Evolutionary conservation across 1,140 invertebrate genomes (phyloP), one percentile per base, ranked within the genome.

Genomic region (Drosophila pandora): DNA sequence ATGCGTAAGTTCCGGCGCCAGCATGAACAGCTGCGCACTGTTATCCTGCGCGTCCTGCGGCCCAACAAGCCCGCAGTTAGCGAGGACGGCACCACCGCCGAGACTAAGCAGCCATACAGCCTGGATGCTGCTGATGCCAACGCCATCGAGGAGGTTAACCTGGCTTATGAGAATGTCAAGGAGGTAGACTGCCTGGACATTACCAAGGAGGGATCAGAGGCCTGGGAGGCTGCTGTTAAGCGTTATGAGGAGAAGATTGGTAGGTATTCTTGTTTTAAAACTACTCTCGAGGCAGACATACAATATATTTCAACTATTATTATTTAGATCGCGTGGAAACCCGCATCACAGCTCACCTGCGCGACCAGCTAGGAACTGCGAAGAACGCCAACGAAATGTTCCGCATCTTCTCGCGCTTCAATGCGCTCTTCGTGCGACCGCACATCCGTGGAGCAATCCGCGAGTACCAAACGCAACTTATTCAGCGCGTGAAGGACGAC

Each of bases 331-430:
- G 97, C 53, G 98, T 99, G 0, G 99, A 99, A 93, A 97, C 98
- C 2, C 94, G 98, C 54, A 99, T 99, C 60, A 99, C 98, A 2
- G 97, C 98, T 0, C 96, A 98, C 92, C 93, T 99, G 0, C 94
- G 99, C 54, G 98, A 99, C 92, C 98, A 99, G 91, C 93, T 99
- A 1, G 98, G 98, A 30, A 98, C 97, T 3, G 98, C 99, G 0
- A 99, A 99, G 92, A 99, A 99, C 93, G 98, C 99, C 13, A 99
- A 99, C 92, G 99, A 99, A 93, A 99, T 99, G 99, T 99, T 99
- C 93, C 94, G 98, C 34, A 99, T 99, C 83, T 99, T 99, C 93
- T 98, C 97, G 7, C 94, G 98, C 13, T 99, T 99, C 93, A 99
- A 99, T 93, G 98, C 98, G 0, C 93, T 99, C 12, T 99, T 99